Evolutionary conservation across 2,888 invertebrate genomes (phyloP).

Genomic region (Himalopsyche anomala): DNA sequence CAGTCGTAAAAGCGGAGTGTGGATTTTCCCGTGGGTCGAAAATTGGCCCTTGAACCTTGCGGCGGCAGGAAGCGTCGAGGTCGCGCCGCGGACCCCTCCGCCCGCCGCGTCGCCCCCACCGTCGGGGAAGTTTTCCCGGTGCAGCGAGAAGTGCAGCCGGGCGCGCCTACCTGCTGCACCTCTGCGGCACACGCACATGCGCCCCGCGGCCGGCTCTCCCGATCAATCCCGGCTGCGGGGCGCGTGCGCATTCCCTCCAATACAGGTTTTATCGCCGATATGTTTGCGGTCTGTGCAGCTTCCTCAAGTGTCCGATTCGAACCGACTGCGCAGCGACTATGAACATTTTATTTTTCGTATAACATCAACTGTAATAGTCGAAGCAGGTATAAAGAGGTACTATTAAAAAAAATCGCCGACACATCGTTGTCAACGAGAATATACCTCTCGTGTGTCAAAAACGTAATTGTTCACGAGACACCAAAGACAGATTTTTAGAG

Average conservation of each 20-base stretch:
- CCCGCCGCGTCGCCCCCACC: slow-evolving; percentile 5
- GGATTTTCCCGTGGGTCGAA: neutral
- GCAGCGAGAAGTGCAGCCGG: slow-evolving; percentile 35
- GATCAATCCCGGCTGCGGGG: slow-evolving; percentile 6
- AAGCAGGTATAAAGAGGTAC: too few relatives aligned
- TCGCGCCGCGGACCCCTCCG: neutral
- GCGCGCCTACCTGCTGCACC: slow-evolving; percentile 22
- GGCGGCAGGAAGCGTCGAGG: neutral
- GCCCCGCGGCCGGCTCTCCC: neutral
- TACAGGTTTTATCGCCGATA: neutral
- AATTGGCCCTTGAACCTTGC: slow-evolving; percentile 10
- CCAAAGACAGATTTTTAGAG: too few relatives aligned
- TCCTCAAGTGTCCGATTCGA: neutral
- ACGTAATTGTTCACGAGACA: too few relatives aligned
- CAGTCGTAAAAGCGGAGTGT: neutral
- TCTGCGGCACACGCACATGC: slow-evolving; percentile 9
- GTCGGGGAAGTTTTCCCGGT: slow-evolving; percentile 33
- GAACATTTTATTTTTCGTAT: too few relatives aligned
- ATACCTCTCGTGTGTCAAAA: too few relatives aligned
- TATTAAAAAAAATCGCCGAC: too few relatives aligned
- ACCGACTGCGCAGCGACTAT: too few relatives aligned
- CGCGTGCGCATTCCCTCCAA: neutral
- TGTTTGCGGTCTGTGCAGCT: neutral
- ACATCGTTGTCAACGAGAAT: too few relatives aligned
- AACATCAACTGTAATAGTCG: too few relatives aligned